phyloP scores from a whole-genome alignment of 2,888 invertebrate species.

The Caenorhabditis sp. region DNA sequence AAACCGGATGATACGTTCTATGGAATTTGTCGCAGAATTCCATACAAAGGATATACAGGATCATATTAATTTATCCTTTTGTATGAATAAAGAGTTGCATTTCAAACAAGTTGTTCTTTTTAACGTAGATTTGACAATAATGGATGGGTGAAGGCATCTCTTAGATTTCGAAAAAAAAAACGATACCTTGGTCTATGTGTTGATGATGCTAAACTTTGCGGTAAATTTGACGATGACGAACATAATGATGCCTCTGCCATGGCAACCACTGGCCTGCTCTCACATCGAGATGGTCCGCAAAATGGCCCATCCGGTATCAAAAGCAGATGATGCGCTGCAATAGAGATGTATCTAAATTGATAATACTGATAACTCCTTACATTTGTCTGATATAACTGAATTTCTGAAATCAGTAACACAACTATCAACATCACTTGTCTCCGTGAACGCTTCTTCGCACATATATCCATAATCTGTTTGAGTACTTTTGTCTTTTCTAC shows the following conservation, averaged over 20 bases:
- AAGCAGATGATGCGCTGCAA: constrained; percentile 35
- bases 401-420: constrained; percentile 39
- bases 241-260: constrained; percentile 37
- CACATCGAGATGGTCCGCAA: constrained; percentile 51
- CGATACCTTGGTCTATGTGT: constrained; percentile 14
- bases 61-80: too few relatives aligned
- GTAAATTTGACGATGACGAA: constrained; percentile 24
- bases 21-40: too few relatives aligned
- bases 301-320: constrained; percentile 47
- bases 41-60: too few relatives aligned
- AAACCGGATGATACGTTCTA: too few relatives aligned
- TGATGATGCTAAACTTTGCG: constrained; percentile 19
- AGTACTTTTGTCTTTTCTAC: constrained; percentile 48
- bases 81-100: too few relatives aligned
- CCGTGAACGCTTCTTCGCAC: constrained; percentile 51
- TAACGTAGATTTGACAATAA: too few relatives aligned
- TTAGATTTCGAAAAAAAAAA: too few relatives aligned
- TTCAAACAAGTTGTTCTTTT: too few relatives aligned
- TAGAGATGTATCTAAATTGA: not conserved
- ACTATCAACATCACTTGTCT: constrained; percentile 54
- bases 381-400: constrained; percentile 41
- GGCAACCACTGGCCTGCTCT: constrained; percentile 48
- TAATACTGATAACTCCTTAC: constrained; percentile 9
- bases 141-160: too few relatives aligned
- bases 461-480: constrained; percentile 50